Base-by-base conservation (phyloP, 2,113 vertebrate species). In the Lasiurus borealis region DNA sequence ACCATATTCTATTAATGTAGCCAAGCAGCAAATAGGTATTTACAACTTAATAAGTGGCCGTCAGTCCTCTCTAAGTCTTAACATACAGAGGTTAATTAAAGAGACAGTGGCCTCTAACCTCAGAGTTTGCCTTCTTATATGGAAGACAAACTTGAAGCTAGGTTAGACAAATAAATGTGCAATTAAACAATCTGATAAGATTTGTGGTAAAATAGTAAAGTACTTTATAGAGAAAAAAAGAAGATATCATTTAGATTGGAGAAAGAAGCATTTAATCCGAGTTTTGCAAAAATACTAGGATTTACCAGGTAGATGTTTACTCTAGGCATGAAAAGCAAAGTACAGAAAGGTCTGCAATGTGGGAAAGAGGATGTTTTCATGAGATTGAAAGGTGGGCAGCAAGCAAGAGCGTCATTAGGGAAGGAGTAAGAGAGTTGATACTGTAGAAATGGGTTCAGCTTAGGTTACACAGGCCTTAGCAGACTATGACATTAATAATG, bases 181-280 rank as follows among this genome's bases (percentile, higher is more conserved):
- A 91, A 52, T 80, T 94, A 91, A 86, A 73, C 80, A 93, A 85
- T 94, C 23, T 85, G 36, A 59, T 57, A 76, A 72, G 1, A 1
- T 8, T 40, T 75, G 11, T 75, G 13, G 84, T 93, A n/a, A 72
- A 92, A 89, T 85, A 62, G 9, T 71, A 72, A 85, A 93, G 5
- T 23, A 34, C 7, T 90, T 77, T 93, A 68, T 25, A 76, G 15
- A 93, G 34, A 48, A 87, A 21, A 77, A 50, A 34, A 25, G 6
- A 84, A 40, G 36, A 64, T 76, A 10, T 40, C 72, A 85, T 59
- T 92, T 44, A 88, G 29, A 40, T 29, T 89, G 12, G 46, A 76
- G 27, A 77, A 69, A 84, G 12, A 95, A 95, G 90, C 10, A 50
- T 44, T 62, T 40, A 44, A 71, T 31, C 21, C 34, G 9, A 93